phyloP scores from a whole-genome alignment of 2,113 vertebrate genomes.

The Phrynosoma blainvillii region DNA sequence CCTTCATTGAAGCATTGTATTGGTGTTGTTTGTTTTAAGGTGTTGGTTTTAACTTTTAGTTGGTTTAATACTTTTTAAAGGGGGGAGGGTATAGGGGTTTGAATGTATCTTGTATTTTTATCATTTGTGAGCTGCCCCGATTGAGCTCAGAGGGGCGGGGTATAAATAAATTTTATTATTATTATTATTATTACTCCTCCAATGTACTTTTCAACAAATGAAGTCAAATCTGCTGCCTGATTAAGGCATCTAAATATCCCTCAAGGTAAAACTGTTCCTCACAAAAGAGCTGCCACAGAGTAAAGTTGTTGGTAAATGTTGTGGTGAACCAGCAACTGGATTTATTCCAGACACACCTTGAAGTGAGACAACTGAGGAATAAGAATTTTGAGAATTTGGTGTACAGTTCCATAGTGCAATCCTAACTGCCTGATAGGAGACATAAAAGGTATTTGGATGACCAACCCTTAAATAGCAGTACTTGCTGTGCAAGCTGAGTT shows the following conservation, averaged over 20 bases:
- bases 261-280: not conserved
- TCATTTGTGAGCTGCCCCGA: too few relatives aligned
- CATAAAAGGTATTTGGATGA: not conserved
- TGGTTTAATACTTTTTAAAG: too few relatives aligned
- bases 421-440: not conserved
- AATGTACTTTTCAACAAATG: too few relatives aligned
- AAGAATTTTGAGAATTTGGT: constrained; percentile 4
- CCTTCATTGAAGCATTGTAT: too few relatives aligned
- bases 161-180: too few relatives aligned
- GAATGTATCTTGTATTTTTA: too few relatives aligned
- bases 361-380: not conserved
- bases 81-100: too few relatives aligned
- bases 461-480: not conserved
- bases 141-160: too few relatives aligned
- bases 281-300: not conserved
- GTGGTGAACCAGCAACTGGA: not conserved
- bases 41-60: too few relatives aligned
- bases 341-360: not conserved
- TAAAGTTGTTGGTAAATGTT: not conserved
- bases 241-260: not conserved
- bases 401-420: not conserved
- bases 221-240: not conserved
- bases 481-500: not conserved
- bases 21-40: too few relatives aligned
- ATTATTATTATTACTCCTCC: too few relatives aligned